Evolutionary conservation across 1,140 invertebrate genomes (phyloP), one percentile per base, ranked within the genome.

Genomic region (Caerostris darwini): DNA sequence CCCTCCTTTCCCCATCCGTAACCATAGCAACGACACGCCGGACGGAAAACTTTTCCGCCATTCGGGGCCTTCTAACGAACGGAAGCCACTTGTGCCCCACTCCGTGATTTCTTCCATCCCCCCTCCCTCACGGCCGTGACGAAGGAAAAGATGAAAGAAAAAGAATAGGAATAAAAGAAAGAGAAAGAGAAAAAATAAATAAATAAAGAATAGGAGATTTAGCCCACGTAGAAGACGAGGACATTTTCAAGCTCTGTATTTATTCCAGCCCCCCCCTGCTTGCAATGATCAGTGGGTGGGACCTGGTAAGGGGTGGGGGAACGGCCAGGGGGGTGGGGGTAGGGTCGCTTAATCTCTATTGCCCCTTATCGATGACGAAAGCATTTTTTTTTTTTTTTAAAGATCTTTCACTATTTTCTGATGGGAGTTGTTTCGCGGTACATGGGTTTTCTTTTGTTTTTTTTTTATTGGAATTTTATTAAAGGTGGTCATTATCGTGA

Each of bases 11-110:
- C 34, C 77, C 61, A 50, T 69, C 56, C 10, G 92, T 94, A 81
- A 88, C 92, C 92, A 94, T 94, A 58, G 86, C 58, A 88, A 94
- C 92, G 58, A 94, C 92, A 94, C 86, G 92, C 92, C 69, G 92
- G 92, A 94, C 92, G 85, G 85, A 82, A 94, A 94, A 94, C 85
- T 94, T 94, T 94, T 54, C 92, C 83, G 92, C 92, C 34, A 82
- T 87, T 93, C 87, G 59, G 59, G 77, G 90, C 64, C 56, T 83
- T 92, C 90, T 93, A 93, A 93, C 92, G 92, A 93, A 93, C 77
- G 82, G 92, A 87, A 93, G 88, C 88, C 53, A 90, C 64, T 71
- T 54, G 83, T 64, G 54, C 64, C 10, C 5, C 50, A n/a, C 10
- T n/a, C 34, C 34, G 34, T 2, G 34, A 34, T 19, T 7, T 54